These are phyloP conservation scores for Electrona antarctica DNA, from an alignment of 2,113 vertebrate species.

Conservation along the genomic window DNA sequence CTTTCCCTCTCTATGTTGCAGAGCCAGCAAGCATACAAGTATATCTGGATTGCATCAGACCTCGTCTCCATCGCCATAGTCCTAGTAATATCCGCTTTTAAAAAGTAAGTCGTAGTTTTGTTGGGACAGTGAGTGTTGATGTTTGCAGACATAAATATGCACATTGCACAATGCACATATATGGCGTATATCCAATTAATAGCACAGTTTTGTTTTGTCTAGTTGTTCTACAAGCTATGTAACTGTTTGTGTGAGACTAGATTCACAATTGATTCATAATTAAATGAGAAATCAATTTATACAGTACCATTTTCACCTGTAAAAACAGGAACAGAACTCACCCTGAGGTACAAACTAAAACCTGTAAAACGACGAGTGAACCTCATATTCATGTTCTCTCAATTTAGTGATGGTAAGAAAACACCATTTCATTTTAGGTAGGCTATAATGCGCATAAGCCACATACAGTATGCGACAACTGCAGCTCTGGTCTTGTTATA, in stretches of 20 bases:
- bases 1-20: constrained; percentile 68
- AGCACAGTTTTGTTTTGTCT: not conserved
- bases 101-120: constrained; percentile 87
- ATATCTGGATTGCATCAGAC: constrained; percentile 93
- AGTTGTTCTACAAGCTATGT: not conserved
- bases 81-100: constrained; percentile 89
- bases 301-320: too few relatives aligned
- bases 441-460: not conserved
- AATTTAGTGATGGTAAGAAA: not conserved
- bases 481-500: too few relatives aligned
- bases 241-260: not conserved
- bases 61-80: constrained; percentile 88
- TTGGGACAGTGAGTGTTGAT: not conserved
- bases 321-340: too few relatives aligned
- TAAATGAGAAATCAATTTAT: too few relatives aligned
- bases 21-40: constrained; percentile 87
- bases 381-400: not conserved
- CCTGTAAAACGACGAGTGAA: too few relatives aligned
- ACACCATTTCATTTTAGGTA: not conserved
- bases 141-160: not conserved
- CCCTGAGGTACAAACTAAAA: too few relatives aligned
- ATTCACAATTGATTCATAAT: too few relatives aligned
- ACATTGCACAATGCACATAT: not conserved
- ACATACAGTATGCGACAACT: not conserved
- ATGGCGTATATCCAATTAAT: not conserved